Conservation (phyloP, 2,797 vertebrate species). For the Selene dorsalis region DNA sequence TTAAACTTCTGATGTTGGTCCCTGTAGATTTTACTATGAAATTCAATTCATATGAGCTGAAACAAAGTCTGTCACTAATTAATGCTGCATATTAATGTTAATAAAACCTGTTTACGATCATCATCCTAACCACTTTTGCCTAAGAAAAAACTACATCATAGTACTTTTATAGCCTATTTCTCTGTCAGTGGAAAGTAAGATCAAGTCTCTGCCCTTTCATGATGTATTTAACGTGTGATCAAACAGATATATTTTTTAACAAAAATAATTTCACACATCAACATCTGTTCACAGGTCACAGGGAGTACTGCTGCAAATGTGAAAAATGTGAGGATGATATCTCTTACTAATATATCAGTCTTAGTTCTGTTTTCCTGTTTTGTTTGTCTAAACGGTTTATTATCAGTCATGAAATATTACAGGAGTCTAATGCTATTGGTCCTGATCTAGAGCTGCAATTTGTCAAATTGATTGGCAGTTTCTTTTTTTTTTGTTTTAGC, state of each 20-base stretch:
- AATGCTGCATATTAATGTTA: background rate
- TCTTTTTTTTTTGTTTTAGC: background rate
- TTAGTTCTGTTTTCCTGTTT: background rate
- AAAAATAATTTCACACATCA: background rate
- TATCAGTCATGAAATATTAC: too few species aligned
- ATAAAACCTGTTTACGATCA: background rate
- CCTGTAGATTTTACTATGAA: too few species aligned
- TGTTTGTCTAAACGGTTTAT: background rate
- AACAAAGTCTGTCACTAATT: background rate
- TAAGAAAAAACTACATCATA: background rate
- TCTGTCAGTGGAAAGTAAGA: background rate
- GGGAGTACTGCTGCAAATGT: background rate
- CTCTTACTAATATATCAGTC: too few species aligned
- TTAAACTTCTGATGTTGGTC: too few species aligned
- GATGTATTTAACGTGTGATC: background rate
- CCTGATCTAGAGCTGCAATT: background rate
- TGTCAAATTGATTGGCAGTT: too few species aligned
- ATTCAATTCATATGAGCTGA: background rate
- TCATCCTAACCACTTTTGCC: background rate
- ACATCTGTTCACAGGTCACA: background rate
- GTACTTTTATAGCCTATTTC: background rate
- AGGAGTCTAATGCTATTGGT: too few species aligned
- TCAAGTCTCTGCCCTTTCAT: background rate
- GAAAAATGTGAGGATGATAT: background rate
- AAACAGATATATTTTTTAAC: background rate